These are phyloP conservation scores for Andrena fulva DNA, from an alignment of 2,888 invertebrate genomes.

Conservation along the genomic window DNA sequence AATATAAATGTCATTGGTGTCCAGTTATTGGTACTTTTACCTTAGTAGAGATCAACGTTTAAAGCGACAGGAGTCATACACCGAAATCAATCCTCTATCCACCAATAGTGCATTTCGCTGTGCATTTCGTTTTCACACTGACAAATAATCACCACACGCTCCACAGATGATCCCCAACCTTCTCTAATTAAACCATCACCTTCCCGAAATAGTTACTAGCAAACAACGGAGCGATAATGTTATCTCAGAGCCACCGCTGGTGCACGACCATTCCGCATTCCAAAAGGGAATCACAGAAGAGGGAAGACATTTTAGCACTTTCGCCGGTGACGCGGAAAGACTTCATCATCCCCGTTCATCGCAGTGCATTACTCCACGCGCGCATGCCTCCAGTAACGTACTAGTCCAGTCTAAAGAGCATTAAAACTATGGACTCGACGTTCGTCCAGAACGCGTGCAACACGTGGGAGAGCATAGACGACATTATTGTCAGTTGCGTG, in stretches of 20 bases:
- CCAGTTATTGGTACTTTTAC: too few relatives aligned
- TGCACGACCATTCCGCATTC: neutral
- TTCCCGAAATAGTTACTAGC: neutral
- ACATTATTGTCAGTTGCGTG: neutral
- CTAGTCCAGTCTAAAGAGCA: conserved; percentile 27
- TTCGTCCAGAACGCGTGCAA: conserved; percentile 47
- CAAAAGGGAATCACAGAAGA: conserved; percentile 14
- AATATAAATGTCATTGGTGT: too few relatives aligned
- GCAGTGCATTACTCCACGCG: conserved; percentile 26
- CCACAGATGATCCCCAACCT: too few relatives aligned
- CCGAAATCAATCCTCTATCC: too few relatives aligned
- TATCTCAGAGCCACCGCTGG: neutral
- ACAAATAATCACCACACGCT: neutral
- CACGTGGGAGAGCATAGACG: conserved; percentile 29
- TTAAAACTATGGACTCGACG: conserved; percentile 23
- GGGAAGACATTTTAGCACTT: neutral
- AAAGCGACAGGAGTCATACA: too few relatives aligned
- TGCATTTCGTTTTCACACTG: too few relatives aligned
- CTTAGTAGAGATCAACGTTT: conserved; percentile 3
- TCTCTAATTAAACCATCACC: too few relatives aligned
- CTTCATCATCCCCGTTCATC: conserved; percentile 14
- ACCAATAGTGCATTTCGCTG: too few relatives aligned
- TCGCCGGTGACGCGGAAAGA: conserved; percentile 10
- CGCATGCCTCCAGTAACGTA: conserved; percentile 2
- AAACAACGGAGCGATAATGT: neutral